Conservation (phyloP, 2,113 vertebrate species). For the Sitta europaea region DNA sequence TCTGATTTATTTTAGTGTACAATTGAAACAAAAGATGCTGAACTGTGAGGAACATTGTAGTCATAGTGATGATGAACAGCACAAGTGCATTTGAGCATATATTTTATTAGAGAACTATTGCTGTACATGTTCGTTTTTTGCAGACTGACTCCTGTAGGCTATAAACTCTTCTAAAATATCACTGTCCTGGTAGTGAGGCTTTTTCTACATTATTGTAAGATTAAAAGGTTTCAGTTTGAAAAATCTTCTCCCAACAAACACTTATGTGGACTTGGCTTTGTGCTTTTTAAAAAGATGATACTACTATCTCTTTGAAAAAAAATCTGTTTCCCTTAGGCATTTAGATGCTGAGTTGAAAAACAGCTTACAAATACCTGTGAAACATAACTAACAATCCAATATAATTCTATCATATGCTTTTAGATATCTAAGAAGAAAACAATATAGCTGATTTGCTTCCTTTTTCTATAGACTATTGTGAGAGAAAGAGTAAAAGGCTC, state of each 20-base stretch:
- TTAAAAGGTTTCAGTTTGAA: not conserved
- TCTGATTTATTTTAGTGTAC: not conserved
- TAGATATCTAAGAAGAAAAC: not conserved
- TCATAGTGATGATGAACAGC: slow-evolving; percentile 29
- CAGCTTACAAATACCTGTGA: not conserved
- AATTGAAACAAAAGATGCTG: not conserved
- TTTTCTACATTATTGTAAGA: not conserved
- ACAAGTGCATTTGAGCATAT: not conserved
- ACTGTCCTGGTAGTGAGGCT: not conserved
- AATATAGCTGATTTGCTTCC: not conserved
- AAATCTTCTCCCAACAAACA: not conserved
- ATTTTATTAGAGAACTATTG: slow-evolving; percentile 28
- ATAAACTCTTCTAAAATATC: not conserved
- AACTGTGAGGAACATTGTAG: slow-evolving; percentile 22
- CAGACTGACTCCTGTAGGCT: not conserved
- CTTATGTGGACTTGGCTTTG: not conserved
- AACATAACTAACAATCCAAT: not conserved
- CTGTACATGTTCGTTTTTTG: not conserved
- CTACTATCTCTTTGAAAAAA: not conserved
- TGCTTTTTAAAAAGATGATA: not conserved
- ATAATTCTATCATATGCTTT: not conserved
- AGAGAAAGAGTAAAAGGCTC: not conserved
- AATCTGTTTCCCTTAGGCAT: not conserved
- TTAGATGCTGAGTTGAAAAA: not conserved
- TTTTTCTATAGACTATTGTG: not conserved